Evolutionary conservation across 53 echinoderm and acorn worm species (phyloP).

Genomic region (Holothuria scabra): DNA sequence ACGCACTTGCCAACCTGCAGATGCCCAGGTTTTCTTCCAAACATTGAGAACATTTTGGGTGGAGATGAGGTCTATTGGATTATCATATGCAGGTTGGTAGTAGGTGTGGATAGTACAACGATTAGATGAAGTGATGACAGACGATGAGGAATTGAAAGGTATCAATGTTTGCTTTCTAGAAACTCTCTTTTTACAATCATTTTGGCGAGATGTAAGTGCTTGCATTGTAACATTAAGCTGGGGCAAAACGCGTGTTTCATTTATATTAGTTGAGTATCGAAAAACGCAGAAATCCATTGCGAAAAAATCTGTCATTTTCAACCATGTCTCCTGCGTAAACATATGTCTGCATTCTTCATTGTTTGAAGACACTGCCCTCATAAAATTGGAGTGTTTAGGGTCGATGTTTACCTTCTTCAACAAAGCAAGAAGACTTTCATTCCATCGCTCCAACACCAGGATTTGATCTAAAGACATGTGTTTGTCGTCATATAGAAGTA

Average conservation of each 20-base stretch:
- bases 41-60: background rate
- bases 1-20: background rate
- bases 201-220: background rate
- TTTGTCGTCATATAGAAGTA: background rate
- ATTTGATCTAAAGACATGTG: background rate
- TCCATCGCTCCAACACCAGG: constrained; percentile 1
- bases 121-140: too few relatives aligned
- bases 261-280: constrained; percentile 1
- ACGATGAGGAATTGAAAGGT: too few relatives aligned
- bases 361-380: too few relatives aligned
- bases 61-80: background rate
- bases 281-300: constrained; percentile 10
- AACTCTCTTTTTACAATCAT: background rate
- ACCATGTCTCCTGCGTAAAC: background rate
- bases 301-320: background rate
- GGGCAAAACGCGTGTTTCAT: background rate
- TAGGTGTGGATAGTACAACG: background rate
- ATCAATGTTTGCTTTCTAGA: too few relatives aligned
- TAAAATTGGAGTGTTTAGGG: too few relatives aligned
- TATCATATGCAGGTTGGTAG: background rate
- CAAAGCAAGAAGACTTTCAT: background rate
- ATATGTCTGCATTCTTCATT: background rate
- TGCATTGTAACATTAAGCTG: background rate
- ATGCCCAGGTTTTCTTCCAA: background rate
- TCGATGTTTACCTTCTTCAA: background rate